Evolutionary conservation across 2,888 invertebrate genomes (phyloP), one percentile per base, ranked within the genome.

Genomic region (Sericinus montela): DNA sequence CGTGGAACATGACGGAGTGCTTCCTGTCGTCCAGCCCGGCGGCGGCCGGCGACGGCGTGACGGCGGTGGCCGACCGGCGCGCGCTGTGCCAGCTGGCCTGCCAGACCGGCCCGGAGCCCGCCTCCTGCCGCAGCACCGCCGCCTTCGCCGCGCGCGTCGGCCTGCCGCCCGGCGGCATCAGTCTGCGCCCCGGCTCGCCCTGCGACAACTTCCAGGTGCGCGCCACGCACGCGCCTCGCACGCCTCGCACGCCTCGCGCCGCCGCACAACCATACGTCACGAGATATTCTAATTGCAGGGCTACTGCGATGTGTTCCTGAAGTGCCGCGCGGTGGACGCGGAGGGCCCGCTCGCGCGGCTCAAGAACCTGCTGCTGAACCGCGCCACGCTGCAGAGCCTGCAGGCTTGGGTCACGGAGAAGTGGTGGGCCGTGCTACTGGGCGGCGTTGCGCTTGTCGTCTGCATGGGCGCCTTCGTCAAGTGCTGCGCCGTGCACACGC

Each of bases 401-500:
- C 95, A 95, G 59, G 95, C 97, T 71, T 98, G 98, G 98, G 94
- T 98, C 53, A 97, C 96, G 54, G 96, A 96, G 72, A 94, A 94
- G 76, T 98, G 98, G 68, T 98, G 98, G 95, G 94, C 94, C 4
- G 98, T 99, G 59, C 91, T 98, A 55, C 88, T 99, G 45, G 95
- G 97, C 87, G 95, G 96, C 41, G 94, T 99, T 46, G 94, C 92
- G 50, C 95, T 99, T 72, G 93, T 99, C 46, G 94, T 98, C 63
- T 93, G 98, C 69, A 98, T 99, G 98, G 98, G 97, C 46, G 90
- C 97, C 50, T 99, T 99, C 81, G 98, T 99, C 70, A 99, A 99
- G 81, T 98, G 99, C 80, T 99, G 99, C 82, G 99, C 99, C 25
- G 99, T 99, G 45, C 99, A 99, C 85, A 99, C 99, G 46, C 99